These are phyloP conservation scores for Tiliacea aurago DNA, from an alignment of 2,888 invertebrate genomes.

Conservation along the genomic window DNA sequence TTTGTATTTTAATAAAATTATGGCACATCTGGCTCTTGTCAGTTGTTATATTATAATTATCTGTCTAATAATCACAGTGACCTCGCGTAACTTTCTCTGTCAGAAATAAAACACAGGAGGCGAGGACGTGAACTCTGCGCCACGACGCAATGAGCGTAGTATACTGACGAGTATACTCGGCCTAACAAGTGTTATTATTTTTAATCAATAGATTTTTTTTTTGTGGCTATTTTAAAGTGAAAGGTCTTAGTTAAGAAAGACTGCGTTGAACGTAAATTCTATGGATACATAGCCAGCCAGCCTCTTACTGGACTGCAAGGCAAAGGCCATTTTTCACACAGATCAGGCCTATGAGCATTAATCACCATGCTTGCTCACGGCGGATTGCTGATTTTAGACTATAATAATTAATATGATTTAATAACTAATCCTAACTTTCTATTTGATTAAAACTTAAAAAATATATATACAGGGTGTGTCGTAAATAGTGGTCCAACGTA, in stretches of 20 bases:
- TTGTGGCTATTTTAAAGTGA: neutral
- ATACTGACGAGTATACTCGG: conserved; percentile 25
- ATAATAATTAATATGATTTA: no score
- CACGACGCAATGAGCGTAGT: conserved; percentile 62
- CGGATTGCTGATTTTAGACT: no score
- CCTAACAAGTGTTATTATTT: conserved; percentile 26
- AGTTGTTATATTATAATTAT: conserved; percentile 67
- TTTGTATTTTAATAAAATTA: no score
- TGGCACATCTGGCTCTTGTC: conserved; percentile 29
- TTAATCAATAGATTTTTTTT: neutral
- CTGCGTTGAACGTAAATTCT: neutral
- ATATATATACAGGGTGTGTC: no score
- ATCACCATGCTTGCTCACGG: no score
- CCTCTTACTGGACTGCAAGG: no score
- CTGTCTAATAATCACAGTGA: conserved; percentile 74
- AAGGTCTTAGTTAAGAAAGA: neutral
- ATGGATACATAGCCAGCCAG: no score
- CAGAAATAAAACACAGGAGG: conserved; percentile 74
- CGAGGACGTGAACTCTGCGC: conserved; percentile 73
- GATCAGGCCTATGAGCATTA: no score
- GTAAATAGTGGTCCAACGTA: no score
- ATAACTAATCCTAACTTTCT: no score
- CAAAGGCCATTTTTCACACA: no score
- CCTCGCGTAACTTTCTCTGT: conserved; percentile 79
- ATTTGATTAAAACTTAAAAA: no score